phyloP scores from a whole-genome alignment of 2,888 invertebrate genomes.

The Rhopalosiphum nymphaeae region DNA sequence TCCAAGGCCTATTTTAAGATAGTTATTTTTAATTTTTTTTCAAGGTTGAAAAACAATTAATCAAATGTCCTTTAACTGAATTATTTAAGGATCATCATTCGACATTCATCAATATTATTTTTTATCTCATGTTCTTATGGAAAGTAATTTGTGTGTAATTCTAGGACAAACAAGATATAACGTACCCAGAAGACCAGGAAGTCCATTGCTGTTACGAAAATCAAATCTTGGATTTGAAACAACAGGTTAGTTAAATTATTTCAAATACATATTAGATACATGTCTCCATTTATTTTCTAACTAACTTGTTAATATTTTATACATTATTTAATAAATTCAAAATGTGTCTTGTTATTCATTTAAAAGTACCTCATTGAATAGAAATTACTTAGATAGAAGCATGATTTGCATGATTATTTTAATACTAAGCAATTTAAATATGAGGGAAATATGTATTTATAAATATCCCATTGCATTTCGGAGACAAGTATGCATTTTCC shows the following conservation, averaged over 20 bases:
- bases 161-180: constrained; percentile 63
- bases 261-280: neutral
- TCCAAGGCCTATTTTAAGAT: constrained; percentile 45
- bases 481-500: constrained; percentile 61
- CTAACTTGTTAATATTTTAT: neutral
- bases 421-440: constrained; percentile 49
- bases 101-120: neutral
- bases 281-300: constrained; percentile 52
- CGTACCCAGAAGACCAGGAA: constrained; percentile 55
- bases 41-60: constrained; percentile 39
- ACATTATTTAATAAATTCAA: constrained; percentile 51
- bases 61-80: constrained; percentile 38
- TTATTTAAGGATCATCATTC: constrained; percentile 49
- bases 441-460: constrained; percentile 41
- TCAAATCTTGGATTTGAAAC: constrained; percentile 63
- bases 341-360: constrained; percentile 58
- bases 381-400: constrained; percentile 53
- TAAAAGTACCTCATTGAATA: constrained; percentile 42
- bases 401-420: constrained; percentile 62
- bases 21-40: constrained; percentile 8
- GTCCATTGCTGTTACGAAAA: constrained; percentile 59
- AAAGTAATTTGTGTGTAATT: constrained; percentile 3
- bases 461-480: constrained; percentile 46
- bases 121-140: neutral
- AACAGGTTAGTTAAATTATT: constrained; percentile 55